Conservation (phyloP, 1,140 invertebrate species). For the Mycetomoellerius zeteki region DNA sequence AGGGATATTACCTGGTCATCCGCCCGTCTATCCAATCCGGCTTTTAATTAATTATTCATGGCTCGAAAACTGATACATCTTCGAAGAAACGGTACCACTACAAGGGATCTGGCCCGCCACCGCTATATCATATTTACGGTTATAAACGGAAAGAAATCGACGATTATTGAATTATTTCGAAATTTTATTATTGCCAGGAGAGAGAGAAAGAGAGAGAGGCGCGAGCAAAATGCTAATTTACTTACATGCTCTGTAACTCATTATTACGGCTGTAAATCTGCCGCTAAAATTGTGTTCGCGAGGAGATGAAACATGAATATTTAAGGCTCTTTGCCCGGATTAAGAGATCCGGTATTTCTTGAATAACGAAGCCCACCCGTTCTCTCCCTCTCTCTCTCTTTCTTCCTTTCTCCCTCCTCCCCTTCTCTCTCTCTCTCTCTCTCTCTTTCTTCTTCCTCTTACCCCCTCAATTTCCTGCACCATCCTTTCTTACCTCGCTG, state of each 20-base stretch:
- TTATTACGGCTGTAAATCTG: slow-evolving; percentile 61
- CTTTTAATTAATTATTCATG: slow-evolving; percentile 60
- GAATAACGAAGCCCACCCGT: slow-evolving; percentile 47
- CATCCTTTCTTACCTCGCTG: neutral
- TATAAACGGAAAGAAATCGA: slow-evolving; percentile 45
- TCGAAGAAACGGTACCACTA: neutral
- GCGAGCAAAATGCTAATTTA: slow-evolving; percentile 42
- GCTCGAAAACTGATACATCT: slow-evolving; percentile 35
- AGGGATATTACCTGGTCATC: slow-evolving; percentile 47
- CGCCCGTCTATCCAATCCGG: slow-evolving; percentile 44
- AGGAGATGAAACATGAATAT: slow-evolving; percentile 64
- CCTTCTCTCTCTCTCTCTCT: neutral
- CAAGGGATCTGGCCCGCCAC: neutral
- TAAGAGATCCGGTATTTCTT: slow-evolving; percentile 64
- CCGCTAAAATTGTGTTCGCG: slow-evolving; percentile 60
- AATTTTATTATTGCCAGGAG: slow-evolving; percentile 43
- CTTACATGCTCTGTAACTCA: slow-evolving; percentile 61
- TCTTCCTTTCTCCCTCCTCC: no score
- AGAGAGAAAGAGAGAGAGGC: neutral
- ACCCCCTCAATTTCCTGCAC: neutral
- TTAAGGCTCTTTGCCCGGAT: slow-evolving; percentile 61
- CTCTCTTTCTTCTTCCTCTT: neutral
- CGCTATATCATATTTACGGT: neutral
- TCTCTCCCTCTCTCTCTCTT: no score
- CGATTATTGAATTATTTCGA: slow-evolving; percentile 10